Evolutionary conservation across 2,888 invertebrate species (phyloP).

Genomic region (Drepanosiphum platanoidis): DNA sequence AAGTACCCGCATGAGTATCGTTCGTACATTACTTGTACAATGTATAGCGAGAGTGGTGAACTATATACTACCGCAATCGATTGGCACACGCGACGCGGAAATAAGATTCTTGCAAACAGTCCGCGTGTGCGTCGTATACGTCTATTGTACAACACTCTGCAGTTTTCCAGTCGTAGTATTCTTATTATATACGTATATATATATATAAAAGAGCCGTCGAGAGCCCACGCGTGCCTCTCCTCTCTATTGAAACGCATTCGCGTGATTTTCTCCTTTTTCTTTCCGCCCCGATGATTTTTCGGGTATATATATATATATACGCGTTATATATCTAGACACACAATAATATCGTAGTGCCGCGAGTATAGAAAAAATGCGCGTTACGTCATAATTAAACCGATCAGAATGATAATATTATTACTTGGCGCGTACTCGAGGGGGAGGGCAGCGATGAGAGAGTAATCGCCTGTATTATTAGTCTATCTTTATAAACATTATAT

Average conservation of each 20-base stretch:
- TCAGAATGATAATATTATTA: no score
- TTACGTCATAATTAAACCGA: not conserved
- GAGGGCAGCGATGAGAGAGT: no score
- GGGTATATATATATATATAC: not conserved
- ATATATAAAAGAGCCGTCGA: no score
- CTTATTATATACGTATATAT: not conserved
- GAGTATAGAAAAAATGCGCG: not conserved
- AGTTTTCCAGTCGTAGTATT: not conserved
- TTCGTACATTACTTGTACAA: not conserved
- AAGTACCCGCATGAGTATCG: conserved; percentile 33
- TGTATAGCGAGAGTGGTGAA: not conserved
- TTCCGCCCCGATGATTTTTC: not conserved
- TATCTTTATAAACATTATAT: no score
- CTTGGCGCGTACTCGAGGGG: no score
- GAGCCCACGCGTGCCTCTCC: not conserved
- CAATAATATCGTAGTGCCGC: not conserved
- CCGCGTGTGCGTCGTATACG: not conserved
- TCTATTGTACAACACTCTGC: not conserved
- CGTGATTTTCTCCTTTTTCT: not conserved
- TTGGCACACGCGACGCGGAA: conserved; percentile 34
- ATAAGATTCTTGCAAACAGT: conserved; percentile 30
- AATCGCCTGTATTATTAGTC: no score
- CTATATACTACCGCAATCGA: not conserved
- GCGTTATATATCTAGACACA: not conserved
- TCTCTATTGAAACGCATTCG: not conserved